These are phyloP conservation scores for Phortica variegata DNA, from an alignment of 1,140 invertebrate species.

Conservation along the genomic window DNA sequence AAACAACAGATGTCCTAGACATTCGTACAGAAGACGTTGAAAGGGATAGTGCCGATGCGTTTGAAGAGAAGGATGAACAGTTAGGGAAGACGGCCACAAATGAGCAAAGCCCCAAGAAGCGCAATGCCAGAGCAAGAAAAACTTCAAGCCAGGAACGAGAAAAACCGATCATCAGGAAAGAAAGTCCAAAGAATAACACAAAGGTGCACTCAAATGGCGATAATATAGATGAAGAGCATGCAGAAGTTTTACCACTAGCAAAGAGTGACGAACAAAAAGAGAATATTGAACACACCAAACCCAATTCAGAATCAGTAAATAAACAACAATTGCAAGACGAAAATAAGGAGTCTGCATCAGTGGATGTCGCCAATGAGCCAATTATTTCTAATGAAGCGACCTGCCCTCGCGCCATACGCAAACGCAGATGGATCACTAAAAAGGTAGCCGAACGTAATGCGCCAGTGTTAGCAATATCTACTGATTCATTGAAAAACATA, in stretches of 20 bases:
- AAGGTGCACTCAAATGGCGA: too few species aligned
- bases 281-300: constrained; percentile 22
- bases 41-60: constrained; percentile 16
- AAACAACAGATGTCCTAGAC: constrained; percentile 53
- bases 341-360: constrained; percentile 19
- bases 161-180: constrained; percentile 16
- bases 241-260: background rate
- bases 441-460: constrained; percentile 48
- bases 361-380: too few species aligned
- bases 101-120: background rate
- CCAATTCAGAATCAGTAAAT: constrained; percentile 2
- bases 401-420: constrained; percentile 29
- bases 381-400: constrained; percentile 2
- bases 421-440: constrained; percentile 50
- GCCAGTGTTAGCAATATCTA: constrained; percentile 62
- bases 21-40: constrained; percentile 47
- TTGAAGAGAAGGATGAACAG: background rate
- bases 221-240: background rate
- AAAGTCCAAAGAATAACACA: constrained; percentile 17
- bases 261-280: constrained; percentile 34
- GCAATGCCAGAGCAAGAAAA: background rate
- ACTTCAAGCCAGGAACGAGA: constrained; percentile 7
- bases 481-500: constrained; percentile 63
- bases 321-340: constrained; percentile 11
- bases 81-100: too few species aligned